Evolutionary conservation across 2,888 invertebrate genomes (phyloP).

Genomic region (Caenorhabditis macrosperma): DNA sequence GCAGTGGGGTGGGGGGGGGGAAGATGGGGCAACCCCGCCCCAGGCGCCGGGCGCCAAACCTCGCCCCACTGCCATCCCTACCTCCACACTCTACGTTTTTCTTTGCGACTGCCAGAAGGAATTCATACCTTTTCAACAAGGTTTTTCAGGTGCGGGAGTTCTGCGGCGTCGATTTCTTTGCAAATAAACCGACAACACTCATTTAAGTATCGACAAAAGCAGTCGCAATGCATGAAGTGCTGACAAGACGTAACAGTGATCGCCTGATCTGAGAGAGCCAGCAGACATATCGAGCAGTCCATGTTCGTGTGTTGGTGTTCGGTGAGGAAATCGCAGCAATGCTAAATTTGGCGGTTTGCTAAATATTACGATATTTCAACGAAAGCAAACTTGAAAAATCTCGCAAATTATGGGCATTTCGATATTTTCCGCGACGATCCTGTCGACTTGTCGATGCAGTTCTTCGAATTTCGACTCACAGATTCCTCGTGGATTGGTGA

Average conservation of each 20-base stretch:
- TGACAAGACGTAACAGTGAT: constrained; percentile 49
- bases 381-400: constrained; percentile 58
- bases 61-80: too few species aligned
- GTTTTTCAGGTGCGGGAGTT: constrained; percentile 16
- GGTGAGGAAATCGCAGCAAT: constrained; percentile 32
- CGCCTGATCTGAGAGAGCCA: constrained; percentile 5
- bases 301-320: constrained; percentile 40
- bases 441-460: constrained; percentile 12
- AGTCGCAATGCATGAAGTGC: constrained; percentile 46
- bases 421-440: constrained; percentile 14
- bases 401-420: constrained; percentile 45
- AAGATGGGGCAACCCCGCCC: too few species aligned
- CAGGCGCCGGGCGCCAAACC: too few species aligned
- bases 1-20: too few species aligned
- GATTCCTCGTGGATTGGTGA: constrained; percentile 56
- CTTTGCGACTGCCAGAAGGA: background rate
- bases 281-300: constrained; percentile 49
- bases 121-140: constrained; percentile 31
- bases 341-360: constrained; percentile 14
- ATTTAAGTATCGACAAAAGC: constrained; percentile 32
- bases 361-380: too few species aligned
- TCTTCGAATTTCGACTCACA: constrained; percentile 35
- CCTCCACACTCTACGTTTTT: too few species aligned
- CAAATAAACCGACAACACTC: background rate
- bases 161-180: constrained; percentile 14